phyloP scores from a whole-genome alignment of 2,888 invertebrate species.

The Ectemnius continuus region DNA sequence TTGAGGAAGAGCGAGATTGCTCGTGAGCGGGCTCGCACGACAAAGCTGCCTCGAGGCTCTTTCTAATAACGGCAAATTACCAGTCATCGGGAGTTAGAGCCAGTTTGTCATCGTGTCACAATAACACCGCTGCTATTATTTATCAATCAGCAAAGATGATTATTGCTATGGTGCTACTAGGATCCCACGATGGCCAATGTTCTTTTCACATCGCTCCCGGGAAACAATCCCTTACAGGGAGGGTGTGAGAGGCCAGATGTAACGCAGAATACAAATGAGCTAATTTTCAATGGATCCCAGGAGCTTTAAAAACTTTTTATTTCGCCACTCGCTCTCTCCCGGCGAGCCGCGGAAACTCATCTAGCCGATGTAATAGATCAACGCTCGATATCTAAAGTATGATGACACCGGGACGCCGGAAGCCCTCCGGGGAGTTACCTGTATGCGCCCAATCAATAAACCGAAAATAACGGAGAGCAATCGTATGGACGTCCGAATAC shows the following conservation, averaged over 20 bases:
- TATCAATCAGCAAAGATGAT: no score
- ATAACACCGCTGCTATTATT: no score
- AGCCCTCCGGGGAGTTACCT: slow-evolving; percentile 53
- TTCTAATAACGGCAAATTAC: not conserved
- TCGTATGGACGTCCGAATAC: not conserved
- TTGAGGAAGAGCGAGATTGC: not conserved
- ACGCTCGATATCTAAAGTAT: slow-evolving; percentile 56
- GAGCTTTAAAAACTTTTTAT: slow-evolving; percentile 61
- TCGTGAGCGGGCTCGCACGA: not conserved
- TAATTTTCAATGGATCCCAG: slow-evolving; percentile 66
- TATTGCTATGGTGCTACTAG: not conserved
- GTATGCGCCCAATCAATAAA: slow-evolving; percentile 53
- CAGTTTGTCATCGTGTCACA: not conserved
- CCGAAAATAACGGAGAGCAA: slow-evolving; percentile 45
- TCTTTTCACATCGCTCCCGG: not conserved
- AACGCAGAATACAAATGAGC: slow-evolving; percentile 69
- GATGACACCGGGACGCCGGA: slow-evolving; percentile 48
- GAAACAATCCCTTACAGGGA: slow-evolving; percentile 45
- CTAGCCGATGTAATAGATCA: slow-evolving; percentile 62
- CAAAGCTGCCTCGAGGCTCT: not conserved
- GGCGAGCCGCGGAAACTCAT: slow-evolving; percentile 55
- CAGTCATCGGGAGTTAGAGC: not conserved
- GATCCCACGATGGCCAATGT: not conserved
- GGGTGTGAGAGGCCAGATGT: slow-evolving; percentile 36
- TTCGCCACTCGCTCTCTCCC: slow-evolving; percentile 34